These are phyloP conservation scores for Channallabes apus DNA, from an alignment of 2,797 vertebrate species.

Conservation along the genomic window DNA sequence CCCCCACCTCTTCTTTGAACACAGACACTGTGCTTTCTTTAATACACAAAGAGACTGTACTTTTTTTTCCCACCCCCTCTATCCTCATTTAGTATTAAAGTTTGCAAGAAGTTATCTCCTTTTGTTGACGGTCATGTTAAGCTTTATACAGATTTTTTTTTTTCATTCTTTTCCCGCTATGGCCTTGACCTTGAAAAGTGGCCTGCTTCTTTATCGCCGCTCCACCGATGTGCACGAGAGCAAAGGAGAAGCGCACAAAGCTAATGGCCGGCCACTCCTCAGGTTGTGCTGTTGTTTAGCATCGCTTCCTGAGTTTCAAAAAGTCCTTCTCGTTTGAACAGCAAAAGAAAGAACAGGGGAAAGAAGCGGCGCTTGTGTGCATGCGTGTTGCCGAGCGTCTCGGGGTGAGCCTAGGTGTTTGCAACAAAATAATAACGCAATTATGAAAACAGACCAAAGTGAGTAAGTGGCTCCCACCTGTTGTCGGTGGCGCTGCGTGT, in stretches of 20 bases:
- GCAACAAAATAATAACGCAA: conserved; percentile 54
- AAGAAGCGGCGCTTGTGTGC: conserved; percentile 19
- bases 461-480: conserved; percentile 51
- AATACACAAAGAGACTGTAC: conserved; percentile 79
- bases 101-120: conserved; percentile 47
- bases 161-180: conserved; percentile 6
- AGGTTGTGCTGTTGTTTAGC: conserved; percentile 34
- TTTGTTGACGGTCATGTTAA: conserved; percentile 61
- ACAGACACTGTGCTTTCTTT: conserved; percentile 85
- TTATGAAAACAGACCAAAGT: conserved; percentile 52
- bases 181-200: conserved; percentile 54
- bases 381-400: conserved; percentile 35
- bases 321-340: conserved; percentile 49
- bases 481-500: conserved; percentile 38
- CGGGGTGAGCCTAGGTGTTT: conserved; percentile 42
- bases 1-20: conserved; percentile 75
- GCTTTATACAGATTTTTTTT: conserved; percentile 48
- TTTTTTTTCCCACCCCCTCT: conserved; percentile 57
- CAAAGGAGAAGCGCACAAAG: conserved; percentile 46
- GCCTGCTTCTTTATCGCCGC: not conserved
- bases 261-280: conserved; percentile 52
- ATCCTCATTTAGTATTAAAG: conserved; percentile 67
- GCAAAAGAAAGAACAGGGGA: conserved; percentile 39
- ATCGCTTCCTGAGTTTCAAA: conserved; percentile 33
- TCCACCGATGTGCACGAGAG: conserved; percentile 21